Conservation (phyloP, 2,888 invertebrate species). For the Lithodes maja region DNA sequence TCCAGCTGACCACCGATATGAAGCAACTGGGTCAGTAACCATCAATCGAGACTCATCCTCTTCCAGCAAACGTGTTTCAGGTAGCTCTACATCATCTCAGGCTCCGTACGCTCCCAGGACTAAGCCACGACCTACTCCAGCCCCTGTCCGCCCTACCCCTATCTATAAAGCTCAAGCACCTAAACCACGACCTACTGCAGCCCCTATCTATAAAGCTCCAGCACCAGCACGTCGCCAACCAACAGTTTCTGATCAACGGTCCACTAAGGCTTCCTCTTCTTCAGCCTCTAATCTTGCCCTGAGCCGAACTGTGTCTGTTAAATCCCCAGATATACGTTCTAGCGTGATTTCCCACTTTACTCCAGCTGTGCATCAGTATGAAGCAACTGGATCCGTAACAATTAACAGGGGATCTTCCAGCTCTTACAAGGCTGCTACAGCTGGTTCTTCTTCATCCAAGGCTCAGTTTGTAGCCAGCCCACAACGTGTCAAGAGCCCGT, state of each 20-base stretch:
- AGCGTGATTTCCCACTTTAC: conserved; percentile 61
- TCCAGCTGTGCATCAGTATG: conserved; percentile 59
- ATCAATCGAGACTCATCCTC: conserved; percentile 15
- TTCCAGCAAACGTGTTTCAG: neutral
- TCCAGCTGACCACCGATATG: conserved; percentile 63
- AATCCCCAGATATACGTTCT: conserved; percentile 51
- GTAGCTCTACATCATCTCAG: neutral
- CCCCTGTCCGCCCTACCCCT: neutral
- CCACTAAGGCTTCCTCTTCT: conserved; percentile 16
- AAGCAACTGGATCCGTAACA: conserved; percentile 57
- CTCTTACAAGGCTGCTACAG: neutral
- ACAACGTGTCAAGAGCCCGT: conserved; percentile 9
- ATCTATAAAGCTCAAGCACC: neutral
- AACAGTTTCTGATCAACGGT: conserved; percentile 6
- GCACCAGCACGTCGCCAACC: neutral
- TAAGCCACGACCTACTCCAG: neutral
- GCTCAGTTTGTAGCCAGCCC: neutral
- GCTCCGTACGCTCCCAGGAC: neutral
- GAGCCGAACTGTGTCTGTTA: conserved; percentile 60
- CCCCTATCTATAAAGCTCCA: neutral
- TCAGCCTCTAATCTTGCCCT: conserved; percentile 27
- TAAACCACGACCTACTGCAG: neutral
- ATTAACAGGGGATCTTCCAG: conserved; percentile 35
- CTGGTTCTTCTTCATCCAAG: neutral
- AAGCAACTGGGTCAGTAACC: conserved; percentile 51